Conservation (phyloP, 2,888 invertebrate species). For the Plebejus argus region DNA sequence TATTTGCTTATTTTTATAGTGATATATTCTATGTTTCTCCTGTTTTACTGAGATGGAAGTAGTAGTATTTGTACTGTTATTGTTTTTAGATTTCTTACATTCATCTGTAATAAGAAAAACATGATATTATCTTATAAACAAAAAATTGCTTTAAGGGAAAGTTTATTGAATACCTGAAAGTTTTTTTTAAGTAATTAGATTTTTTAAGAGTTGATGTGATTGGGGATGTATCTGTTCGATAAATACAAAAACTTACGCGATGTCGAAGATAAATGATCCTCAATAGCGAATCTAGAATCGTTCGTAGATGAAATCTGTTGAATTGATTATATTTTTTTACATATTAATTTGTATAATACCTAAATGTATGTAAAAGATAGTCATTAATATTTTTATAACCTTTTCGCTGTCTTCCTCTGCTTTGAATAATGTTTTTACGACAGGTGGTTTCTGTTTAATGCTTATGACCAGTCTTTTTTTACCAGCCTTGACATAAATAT, state of each 20-base stretch:
- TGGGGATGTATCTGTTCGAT: not conserved
- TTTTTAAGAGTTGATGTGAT: no score
- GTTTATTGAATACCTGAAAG: no score
- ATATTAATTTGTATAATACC: no score
- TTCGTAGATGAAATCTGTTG: conserved; percentile 63
- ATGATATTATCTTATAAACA: not conserved
- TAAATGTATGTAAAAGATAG: no score
- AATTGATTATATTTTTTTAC: conserved; percentile 25
- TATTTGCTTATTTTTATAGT: conserved; percentile 42
- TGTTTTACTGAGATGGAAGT: not conserved
- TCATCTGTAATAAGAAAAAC: not conserved
- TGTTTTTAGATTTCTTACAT: not conserved
- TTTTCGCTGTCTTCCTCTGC: conserved; percentile 62
- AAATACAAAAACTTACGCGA: conserved; percentile 54
- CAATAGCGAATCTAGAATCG: conserved; percentile 63
- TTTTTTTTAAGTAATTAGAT: no score
- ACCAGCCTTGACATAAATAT: conserved; percentile 48
- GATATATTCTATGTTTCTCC: conserved; percentile 46
- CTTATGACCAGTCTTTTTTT: conserved; percentile 65
- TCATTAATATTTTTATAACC: conserved; percentile 53
- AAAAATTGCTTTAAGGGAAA: no score
- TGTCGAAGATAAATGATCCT: conserved; percentile 65
- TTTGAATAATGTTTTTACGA: conserved; percentile 64
- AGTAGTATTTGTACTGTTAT: conserved; percentile 41
- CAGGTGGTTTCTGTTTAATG: conserved; percentile 61